Conservation (phyloP, 2,113 vertebrate species). For the Pomatostomus ruficeps region DNA sequence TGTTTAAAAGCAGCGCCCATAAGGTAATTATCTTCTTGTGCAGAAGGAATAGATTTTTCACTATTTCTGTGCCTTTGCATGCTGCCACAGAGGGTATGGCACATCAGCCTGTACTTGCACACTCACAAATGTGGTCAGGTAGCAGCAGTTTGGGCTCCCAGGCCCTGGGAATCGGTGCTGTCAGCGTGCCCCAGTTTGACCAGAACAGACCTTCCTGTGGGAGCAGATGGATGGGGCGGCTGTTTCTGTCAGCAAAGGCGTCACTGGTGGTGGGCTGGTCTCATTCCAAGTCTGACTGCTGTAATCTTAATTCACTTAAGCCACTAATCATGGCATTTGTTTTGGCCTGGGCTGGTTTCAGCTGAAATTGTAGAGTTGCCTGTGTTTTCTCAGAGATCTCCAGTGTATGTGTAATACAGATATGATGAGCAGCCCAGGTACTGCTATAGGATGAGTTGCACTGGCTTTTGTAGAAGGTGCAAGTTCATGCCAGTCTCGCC, state of each 20-base stretch:
- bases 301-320: slow-evolving; percentile 5
- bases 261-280: background rate
- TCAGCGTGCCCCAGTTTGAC: background rate
- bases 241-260: background rate
- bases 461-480: background rate
- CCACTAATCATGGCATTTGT: background rate
- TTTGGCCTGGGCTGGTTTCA: background rate
- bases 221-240: background rate
- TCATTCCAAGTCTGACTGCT: background rate
- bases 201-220: background rate
- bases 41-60: background rate
- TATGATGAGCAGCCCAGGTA: background rate
- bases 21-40: background rate
- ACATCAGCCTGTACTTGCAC: background rate
- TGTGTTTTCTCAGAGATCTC: background rate
- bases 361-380: background rate
- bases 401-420: background rate
- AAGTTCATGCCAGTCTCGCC: background rate
- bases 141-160: background rate
- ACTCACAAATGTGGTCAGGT: background rate
- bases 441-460: background rate
- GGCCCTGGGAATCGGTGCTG: background rate
- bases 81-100: background rate
- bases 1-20: background rate
- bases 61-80: background rate